Evolutionary conservation across 2,888 invertebrate species (phyloP).

Genomic region (Acrocyrtus sp.): DNA sequence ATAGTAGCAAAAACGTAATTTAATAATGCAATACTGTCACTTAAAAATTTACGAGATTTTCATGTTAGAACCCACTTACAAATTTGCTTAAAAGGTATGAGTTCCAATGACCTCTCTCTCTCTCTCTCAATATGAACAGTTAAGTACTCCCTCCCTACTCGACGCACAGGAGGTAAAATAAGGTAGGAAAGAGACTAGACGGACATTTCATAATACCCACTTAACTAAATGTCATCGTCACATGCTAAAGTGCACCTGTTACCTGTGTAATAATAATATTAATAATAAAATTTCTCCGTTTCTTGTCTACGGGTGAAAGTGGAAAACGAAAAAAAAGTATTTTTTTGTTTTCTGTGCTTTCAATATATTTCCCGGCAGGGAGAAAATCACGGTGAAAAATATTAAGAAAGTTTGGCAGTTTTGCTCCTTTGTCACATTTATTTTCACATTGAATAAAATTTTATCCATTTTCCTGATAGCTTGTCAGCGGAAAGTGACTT

Average conservation of each 20-base stretch:
- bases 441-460: not conserved
- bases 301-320: too few relatives aligned
- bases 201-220: conserved; percentile 12
- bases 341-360: too few relatives aligned
- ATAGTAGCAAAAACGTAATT: not conserved
- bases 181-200: too few relatives aligned
- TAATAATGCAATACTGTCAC: conserved; percentile 10
- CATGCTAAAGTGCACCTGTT: conserved; percentile 40
- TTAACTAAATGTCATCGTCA: conserved; percentile 28
- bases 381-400: not conserved
- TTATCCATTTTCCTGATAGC: not conserved
- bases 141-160: not conserved
- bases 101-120: not conserved
- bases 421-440: not conserved
- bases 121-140: not conserved
- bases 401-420: not conserved
- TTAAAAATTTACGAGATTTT: conserved; percentile 17
- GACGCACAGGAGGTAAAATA: not conserved
- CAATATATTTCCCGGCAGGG: not conserved
- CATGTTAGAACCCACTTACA: not conserved
- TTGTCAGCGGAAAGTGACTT: not conserved
- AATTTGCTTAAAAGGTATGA: conserved; percentile 1
- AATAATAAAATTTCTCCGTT: not conserved
- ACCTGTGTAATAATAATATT: conserved; percentile 13
- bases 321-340: not conserved